phyloP scores from a whole-genome alignment of 2,888 invertebrate species.

The Eledona agricola region DNA sequence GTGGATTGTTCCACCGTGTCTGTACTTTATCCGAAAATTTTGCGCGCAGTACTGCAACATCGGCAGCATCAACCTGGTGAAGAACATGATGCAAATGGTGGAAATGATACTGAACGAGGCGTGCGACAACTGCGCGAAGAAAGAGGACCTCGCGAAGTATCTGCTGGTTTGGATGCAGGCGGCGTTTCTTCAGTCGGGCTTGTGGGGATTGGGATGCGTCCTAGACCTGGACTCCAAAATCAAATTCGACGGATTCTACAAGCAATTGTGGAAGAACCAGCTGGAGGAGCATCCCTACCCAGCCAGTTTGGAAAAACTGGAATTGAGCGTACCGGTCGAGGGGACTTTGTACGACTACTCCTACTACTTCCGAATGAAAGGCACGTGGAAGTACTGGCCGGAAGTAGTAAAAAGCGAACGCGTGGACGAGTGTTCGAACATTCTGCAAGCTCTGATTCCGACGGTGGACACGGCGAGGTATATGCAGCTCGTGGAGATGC shows the following conservation, averaged over 20 bases:
- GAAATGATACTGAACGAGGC: conserved; percentile 82
- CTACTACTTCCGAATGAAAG: conserved; percentile 80
- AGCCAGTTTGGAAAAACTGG: conserved; percentile 71
- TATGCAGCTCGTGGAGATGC: conserved; percentile 76
- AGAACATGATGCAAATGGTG: conserved; percentile 77
- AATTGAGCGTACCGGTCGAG: conserved; percentile 79
- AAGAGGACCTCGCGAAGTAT: conserved; percentile 72
- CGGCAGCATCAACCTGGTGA: conserved; percentile 77
- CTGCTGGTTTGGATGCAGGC: conserved; percentile 79
- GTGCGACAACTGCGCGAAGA: conserved; percentile 64
- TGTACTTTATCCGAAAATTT: conserved; percentile 76
- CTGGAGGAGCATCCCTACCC: conserved; percentile 66
- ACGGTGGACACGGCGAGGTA: conserved; percentile 88
- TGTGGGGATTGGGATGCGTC: conserved; percentile 89
- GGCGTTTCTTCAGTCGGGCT: conserved; percentile 75
- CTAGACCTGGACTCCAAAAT: conserved; percentile 77
- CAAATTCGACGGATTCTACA: conserved; percentile 72
- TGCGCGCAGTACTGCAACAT: conserved; percentile 73
- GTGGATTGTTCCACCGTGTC: conserved; percentile 82
- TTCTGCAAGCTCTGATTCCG: conserved; percentile 80
- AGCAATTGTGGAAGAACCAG: conserved; percentile 65
- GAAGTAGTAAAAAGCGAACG: conserved; percentile 75
- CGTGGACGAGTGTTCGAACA: conserved; percentile 71
- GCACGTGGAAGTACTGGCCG: conserved; percentile 88
- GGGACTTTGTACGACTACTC: conserved; percentile 83